These are phyloP conservation scores for Malacoctenus gilli DNA, from an alignment of 2,797 vertebrate genomes.

Conservation along the genomic window DNA sequence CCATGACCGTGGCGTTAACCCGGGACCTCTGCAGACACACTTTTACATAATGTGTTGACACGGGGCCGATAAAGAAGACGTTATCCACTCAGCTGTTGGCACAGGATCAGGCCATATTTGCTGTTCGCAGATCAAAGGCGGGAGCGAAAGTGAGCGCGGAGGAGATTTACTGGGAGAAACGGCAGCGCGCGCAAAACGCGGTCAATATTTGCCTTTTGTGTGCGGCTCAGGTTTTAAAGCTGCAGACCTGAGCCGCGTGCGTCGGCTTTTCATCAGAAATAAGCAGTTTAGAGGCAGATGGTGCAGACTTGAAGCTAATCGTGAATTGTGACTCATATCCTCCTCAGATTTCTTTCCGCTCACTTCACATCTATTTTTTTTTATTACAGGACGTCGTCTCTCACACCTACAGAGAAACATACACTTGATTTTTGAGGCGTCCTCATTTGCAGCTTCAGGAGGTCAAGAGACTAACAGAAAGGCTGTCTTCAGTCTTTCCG, in stretches of 20 bases:
- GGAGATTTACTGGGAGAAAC: conserved; percentile 14
- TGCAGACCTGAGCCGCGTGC: too few species aligned
- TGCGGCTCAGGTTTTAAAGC: conserved; percentile 2
- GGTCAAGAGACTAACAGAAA: conserved; percentile 26
- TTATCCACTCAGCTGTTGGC: conserved; percentile 41
- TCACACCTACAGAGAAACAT: too few species aligned
- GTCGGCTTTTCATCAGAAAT: too few species aligned
- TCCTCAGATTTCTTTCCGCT: too few species aligned
- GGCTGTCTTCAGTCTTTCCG: conserved; percentile 41
- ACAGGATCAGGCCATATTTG: conserved; percentile 54
- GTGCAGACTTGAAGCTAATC: too few species aligned
- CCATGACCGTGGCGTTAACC: neutral
- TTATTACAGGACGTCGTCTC: neutral
- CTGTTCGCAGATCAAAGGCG: conserved; percentile 51
- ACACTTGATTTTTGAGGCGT: too few species aligned
- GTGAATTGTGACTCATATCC: too few species aligned
- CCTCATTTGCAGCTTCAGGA: too few species aligned
- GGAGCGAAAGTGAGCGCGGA: conserved; percentile 13
- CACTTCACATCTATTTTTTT: too few species aligned
- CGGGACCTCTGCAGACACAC: conserved; percentile 2
- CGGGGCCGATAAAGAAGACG: conserved; percentile 42
- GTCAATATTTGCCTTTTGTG: conserved; percentile 39
- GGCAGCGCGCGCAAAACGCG: neutral
- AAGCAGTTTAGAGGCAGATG: too few species aligned
- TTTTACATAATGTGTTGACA: conserved; percentile 59